Percentiles rank a stretch among this genome's conserved stretches.
These are phyloP conservation scores for Anabas testudineus DNA, from an alignment of 2,797 vertebrate species.

Conservation along the genomic window DNA sequence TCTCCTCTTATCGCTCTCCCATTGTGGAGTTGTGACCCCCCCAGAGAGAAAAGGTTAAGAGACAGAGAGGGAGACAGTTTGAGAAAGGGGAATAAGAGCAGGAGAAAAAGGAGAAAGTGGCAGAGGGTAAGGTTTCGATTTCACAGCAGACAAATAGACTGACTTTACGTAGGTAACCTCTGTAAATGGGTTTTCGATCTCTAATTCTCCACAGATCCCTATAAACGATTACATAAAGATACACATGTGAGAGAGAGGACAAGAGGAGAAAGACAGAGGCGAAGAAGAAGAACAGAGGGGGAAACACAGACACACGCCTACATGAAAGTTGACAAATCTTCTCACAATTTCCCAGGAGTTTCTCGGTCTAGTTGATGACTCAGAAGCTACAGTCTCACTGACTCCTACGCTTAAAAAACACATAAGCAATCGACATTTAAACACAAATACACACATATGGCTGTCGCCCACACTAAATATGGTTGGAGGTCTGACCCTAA, in stretches of 20 bases:
- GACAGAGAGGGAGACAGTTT: slow-evolving; percentile 37
- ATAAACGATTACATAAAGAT: slow-evolving; percentile 68
- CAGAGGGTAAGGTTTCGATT: slow-evolving; percentile 76
- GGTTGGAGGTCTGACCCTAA: slow-evolving; percentile 44
- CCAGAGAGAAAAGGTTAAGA: slow-evolving; percentile 27
- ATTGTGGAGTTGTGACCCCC: slow-evolving; percentile 60
- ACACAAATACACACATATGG: slow-evolving; percentile 46
- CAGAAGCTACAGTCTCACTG: slow-evolving; percentile 39
- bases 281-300: background rate
- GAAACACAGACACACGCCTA: slow-evolving; percentile 42
- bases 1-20: slow-evolving; percentile 54
- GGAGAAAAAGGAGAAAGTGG: slow-evolving; percentile 26
- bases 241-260: slow-evolving; percentile 11
- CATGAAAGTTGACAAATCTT: slow-evolving; percentile 40
- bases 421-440: slow-evolving; percentile 48
- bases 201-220: slow-evolving; percentile 75
- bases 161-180: slow-evolving; percentile 75
- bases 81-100: slow-evolving; percentile 10
- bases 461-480: slow-evolving; percentile 37
- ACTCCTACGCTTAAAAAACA: slow-evolving; percentile 49
- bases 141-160: slow-evolving; percentile 74
- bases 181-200: slow-evolving; percentile 80
- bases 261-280: background rate
- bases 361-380: slow-evolving; percentile 46
- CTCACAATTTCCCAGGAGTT: slow-evolving; percentile 45